Percentiles rank a stretch among this genome's conserved stretches.
These are phyloP conservation scores for Labeo catla DNA, from an alignment of 2,113 vertebrate genomes.

Conservation along the genomic window DNA sequence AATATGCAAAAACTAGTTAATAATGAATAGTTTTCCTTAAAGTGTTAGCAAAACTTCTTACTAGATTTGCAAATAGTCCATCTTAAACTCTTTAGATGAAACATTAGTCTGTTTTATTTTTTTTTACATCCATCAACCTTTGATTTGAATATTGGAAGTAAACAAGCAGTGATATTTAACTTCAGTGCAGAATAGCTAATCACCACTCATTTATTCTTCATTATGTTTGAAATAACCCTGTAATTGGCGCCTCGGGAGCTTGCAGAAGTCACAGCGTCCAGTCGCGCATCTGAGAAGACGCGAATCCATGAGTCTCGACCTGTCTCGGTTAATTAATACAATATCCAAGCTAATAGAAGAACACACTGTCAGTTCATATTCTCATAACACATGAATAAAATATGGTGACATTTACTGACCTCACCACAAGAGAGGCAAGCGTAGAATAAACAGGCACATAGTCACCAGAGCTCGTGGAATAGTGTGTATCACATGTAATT, in stretches of 20 bases:
- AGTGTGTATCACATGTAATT: not conserved
- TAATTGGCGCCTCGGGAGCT: constrained; percentile 1
- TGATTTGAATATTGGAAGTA: not conserved
- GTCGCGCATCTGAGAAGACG: not conserved
- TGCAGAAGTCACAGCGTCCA: not conserved
- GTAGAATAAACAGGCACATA: constrained; percentile 6
- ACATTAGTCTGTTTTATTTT: not conserved
- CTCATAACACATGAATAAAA: constrained; percentile 58
- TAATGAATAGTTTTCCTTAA: not conserved
- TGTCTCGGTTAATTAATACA: constrained; percentile 36
- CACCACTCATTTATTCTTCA: constrained; percentile 22
- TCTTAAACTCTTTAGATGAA: not conserved
- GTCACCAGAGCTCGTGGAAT: constrained; percentile 23
- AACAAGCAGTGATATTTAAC: not conserved
- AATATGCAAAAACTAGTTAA: not conserved
- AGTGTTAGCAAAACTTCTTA: not conserved
- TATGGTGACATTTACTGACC: constrained; percentile 57
- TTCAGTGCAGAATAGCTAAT: not conserved
- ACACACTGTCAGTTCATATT: constrained; percentile 34
- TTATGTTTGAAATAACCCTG: constrained; percentile 1
- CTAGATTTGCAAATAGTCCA: not conserved
- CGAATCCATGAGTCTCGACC: not conserved
- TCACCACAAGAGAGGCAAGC: constrained; percentile 36
- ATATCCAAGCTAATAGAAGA: constrained; percentile 46
- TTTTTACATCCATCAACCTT: not conserved